phyloP scores from a whole-genome alignment of 2,113 vertebrate species.

The Perca flavescens region DNA sequence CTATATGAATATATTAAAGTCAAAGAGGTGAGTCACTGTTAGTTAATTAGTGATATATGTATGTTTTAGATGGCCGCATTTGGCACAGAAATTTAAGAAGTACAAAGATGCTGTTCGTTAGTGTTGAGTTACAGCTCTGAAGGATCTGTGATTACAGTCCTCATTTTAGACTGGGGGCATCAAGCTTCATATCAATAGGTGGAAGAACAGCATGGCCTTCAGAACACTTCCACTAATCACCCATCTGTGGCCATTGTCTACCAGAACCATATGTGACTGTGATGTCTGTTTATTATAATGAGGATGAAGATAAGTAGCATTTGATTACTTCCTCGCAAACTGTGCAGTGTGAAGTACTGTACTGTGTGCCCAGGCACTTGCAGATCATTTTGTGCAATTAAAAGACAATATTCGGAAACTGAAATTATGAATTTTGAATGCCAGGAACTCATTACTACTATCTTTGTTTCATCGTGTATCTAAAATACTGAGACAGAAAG shows the following conservation, averaged over 20 bases:
- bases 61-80: constrained; percentile 24
- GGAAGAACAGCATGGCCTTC: constrained; percentile 66
- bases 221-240: constrained; percentile 76
- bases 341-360: constrained; percentile 44
- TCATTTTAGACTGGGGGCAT: constrained; percentile 58
- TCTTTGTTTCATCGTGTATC: constrained; percentile 52
- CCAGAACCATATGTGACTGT: constrained; percentile 65
- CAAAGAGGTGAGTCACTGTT: neutral
- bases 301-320: constrained; percentile 75
- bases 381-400: constrained; percentile 38
- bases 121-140: constrained; percentile 52
- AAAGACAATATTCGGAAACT: constrained; percentile 38
- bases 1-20: constrained; percentile 37
- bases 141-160: constrained; percentile 71
- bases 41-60: constrained; percentile 8
- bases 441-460: constrained; percentile 59
- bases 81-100: constrained; percentile 13
- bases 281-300: constrained; percentile 76
- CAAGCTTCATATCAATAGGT: constrained; percentile 52
- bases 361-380: constrained; percentile 52
- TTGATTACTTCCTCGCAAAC: constrained; percentile 78
- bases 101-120: constrained; percentile 42
- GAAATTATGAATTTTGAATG: constrained; percentile 53
- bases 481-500: constrained; percentile 46
- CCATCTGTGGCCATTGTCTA: constrained; percentile 80